A percentile compares a stretch with the other conserved stretches of the same genome.
phyloP scores from a whole-genome alignment of 1,140 invertebrate species.

The Metopolophium dirhodum region DNA sequence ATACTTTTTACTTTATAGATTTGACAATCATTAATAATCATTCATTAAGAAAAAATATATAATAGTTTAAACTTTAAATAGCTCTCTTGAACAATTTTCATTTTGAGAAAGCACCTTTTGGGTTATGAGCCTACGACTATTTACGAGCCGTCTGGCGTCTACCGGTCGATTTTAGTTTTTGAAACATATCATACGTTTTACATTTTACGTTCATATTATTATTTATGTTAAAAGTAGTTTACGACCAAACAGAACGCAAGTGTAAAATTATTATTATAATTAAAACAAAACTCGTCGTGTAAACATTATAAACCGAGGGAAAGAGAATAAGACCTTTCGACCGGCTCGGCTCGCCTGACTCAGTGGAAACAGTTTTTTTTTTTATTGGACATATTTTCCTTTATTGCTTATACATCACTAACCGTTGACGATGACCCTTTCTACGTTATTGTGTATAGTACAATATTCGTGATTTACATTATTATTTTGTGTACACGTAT shows the following conservation, averaged over 20 bases:
- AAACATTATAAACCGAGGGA: not conserved
- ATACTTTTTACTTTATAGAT: no score
- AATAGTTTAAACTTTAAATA: no score
- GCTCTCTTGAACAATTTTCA: not conserved
- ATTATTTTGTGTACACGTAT: not conserved
- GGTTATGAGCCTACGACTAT: not conserved
- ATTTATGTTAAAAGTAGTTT: conserved; percentile 15
- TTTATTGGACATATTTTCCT: not conserved
- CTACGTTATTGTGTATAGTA: not conserved
- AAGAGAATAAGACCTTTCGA: not conserved
- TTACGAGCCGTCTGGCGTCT: not conserved
- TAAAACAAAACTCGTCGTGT: not conserved
- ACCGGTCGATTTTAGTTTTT: not conserved
- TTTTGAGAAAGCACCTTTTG: not conserved
- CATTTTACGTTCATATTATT: not conserved
- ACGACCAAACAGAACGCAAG: not conserved
- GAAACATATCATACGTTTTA: not conserved
- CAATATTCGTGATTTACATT: not conserved
- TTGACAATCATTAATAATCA: no score
- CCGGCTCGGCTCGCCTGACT: not conserved
- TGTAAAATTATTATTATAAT: not conserved
- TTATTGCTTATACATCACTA: not conserved
- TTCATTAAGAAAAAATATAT: no score
- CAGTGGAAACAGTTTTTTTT: not conserved
- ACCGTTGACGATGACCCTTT: not conserved